Evolutionary conservation across 2,888 invertebrate genomes (phyloP), one percentile per base, ranked within the genome.

Genomic region (Leptogaster cylindrica): DNA sequence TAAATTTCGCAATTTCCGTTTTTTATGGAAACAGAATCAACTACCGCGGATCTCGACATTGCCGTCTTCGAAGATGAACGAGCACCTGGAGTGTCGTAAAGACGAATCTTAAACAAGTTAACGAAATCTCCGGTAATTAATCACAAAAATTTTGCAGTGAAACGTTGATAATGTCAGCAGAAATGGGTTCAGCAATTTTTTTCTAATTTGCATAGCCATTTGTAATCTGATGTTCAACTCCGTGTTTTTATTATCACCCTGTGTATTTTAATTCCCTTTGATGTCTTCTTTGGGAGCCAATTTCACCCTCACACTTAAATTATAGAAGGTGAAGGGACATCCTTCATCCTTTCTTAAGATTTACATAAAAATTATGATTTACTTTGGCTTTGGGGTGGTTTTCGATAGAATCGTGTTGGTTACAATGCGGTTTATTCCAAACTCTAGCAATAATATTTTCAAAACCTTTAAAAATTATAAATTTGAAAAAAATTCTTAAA

Each of bases 201-300:
- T 69, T 44, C 70, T 72, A 70, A 73, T 73, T 73, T 72, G 72
- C 72, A 73, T 73, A 73, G 71, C 71, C 68, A 72, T 72, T 72
- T 71, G 70, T 71, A 50, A 65, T 65, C 46, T 46, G 31, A 46
- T 44, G 63, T 63, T 63, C 63, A 41, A 66, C 67, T 69, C 12
- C 55, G 65, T 66, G 67, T 69, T 69, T 68, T 69, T 69, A 69
- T 67, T 69, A 67, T 67, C 69, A 69, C 61, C 64, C 58, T 65
- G 69, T 67, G 69, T 69, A 69, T 69, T 67, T 65, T 69, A 69
- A 69, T 67, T 69, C 69, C 67, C 69, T 69, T 69, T 69, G 69
- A 69, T 67, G 69, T 69, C 50, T 63, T 46, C 18, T 12, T 41
- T 27, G 23, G 25, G 12, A 58, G 23, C 23, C n/a, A n/a, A n/a